Evolutionary conservation across 1,140 invertebrate species (phyloP).

Genomic region (Drosophila serrata): DNA sequence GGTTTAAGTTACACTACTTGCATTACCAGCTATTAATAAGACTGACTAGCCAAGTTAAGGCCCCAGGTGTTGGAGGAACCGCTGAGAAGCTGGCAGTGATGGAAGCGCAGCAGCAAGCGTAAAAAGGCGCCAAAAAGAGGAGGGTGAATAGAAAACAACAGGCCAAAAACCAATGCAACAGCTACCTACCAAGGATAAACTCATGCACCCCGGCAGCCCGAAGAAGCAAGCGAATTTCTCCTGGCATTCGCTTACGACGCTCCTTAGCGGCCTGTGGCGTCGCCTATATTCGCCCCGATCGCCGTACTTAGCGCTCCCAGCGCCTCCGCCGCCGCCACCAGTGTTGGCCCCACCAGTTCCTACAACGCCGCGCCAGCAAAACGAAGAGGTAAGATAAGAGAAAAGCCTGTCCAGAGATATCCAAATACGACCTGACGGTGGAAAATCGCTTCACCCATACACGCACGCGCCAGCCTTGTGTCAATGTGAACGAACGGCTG

Average conservation of each 20-base stretch:
- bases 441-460: constrained; percentile 11
- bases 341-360: constrained; percentile 4
- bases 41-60: not conserved
- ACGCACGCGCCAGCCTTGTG: not conserved
- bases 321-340: constrained; percentile 33
- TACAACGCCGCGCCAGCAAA: constrained; percentile 25
- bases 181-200: constrained; percentile 10
- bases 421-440: constrained; percentile 20
- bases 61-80: not conserved
- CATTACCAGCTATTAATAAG: not conserved
- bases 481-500: constrained; percentile 28
- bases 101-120: not conserved
- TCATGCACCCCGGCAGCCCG: constrained; percentile 49
- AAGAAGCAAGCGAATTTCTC: constrained; percentile 40
- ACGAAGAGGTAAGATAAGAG: constrained; percentile 71
- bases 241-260: constrained; percentile 61
- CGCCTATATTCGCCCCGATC: constrained; percentile 55
- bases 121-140: constrained; percentile 66
- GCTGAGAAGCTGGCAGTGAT: constrained; percentile 1
- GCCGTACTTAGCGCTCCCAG: constrained; percentile 51
- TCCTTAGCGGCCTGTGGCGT: constrained; percentile 60
- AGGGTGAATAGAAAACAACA: constrained; percentile 9
- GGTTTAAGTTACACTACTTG: constrained; percentile 30
- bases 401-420: constrained; percentile 27
- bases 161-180: constrained; percentile 28